Percentiles rank a stretch among this genome's conserved stretches.
These are phyloP conservation scores for Lasioglossum lativentre DNA, from an alignment of 2,888 invertebrate species.

Conservation along the genomic window DNA sequence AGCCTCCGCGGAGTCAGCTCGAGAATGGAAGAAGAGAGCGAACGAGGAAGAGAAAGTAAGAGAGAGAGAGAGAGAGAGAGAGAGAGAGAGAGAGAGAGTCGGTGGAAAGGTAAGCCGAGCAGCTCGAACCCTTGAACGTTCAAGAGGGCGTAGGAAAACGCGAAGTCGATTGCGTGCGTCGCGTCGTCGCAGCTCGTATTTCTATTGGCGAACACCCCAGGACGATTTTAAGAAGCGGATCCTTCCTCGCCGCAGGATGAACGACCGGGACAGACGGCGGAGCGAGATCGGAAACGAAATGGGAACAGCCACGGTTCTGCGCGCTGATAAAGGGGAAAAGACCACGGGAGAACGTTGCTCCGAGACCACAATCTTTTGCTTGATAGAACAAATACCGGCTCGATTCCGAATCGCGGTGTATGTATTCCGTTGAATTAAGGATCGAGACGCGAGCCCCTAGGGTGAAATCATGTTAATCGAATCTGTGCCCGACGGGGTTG, in stretches of 20 bases:
- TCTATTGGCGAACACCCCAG: slow-evolving; percentile 16
- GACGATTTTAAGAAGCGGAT: slow-evolving; percentile 14
- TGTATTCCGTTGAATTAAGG: background rate
- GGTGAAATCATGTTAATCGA: background rate
- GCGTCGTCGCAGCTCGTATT: slow-evolving; percentile 45
- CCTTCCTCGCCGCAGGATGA: slow-evolving; percentile 10
- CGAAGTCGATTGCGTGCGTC: slow-evolving; percentile 64
- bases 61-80: background rate
- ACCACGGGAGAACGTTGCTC: background rate
- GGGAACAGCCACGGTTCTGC: background rate
- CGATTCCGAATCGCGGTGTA: background rate
- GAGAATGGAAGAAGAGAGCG: background rate
- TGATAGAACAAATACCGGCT: background rate
- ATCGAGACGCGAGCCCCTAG: background rate
- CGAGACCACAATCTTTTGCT: background rate
- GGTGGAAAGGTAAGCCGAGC: slow-evolving; percentile 59
- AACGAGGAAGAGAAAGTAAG: background rate
- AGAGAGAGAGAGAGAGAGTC: background rate
- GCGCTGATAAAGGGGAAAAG: background rate
- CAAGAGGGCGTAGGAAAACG: slow-evolving; percentile 64
- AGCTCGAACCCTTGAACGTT: slow-evolving; percentile 67
- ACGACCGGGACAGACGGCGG: background rate
- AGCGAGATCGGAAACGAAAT: slow-evolving; percentile 8
- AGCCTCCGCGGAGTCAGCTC: background rate
- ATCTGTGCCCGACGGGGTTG: background rate